Evolutionary conservation across 2,797 vertebrate species (phyloP).

Genomic region (Rhodeus uyekii): DNA sequence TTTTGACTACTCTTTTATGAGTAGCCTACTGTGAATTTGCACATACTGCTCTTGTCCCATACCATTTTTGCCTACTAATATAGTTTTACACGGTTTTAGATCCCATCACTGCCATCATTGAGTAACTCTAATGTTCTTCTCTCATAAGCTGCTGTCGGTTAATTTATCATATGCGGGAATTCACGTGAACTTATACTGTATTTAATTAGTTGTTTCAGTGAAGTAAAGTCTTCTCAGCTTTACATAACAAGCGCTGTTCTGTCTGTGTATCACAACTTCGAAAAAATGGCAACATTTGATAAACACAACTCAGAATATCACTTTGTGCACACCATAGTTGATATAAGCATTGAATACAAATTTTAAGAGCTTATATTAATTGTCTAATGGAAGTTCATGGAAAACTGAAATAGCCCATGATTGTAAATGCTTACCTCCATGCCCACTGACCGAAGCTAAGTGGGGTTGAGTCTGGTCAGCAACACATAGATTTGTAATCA

Average conservation of each 20-base stretch:
- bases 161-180: background rate
- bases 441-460: too few relatives aligned
- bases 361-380: background rate
- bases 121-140: background rate
- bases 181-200: too few relatives aligned
- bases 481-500: too few relatives aligned
- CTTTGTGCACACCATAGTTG: background rate
- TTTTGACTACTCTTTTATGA: too few relatives aligned
- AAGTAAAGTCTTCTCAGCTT: background rate
- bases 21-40: too few relatives aligned
- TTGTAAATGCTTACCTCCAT: too few relatives aligned
- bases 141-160: background rate
- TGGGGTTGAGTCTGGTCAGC: too few relatives aligned
- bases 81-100: too few relatives aligned
- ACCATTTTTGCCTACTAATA: too few relatives aligned
- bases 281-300: background rate
- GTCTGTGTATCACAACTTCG: background rate
- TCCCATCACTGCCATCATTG: too few relatives aligned
- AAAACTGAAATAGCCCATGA: background rate
- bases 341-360: background rate
- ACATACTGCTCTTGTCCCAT: too few relatives aligned
- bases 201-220: background rate
- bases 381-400: background rate
- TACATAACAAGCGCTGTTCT: background rate
- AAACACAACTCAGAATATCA: background rate